Evolutionary conservation across 2,797 vertebrate genomes (phyloP).

Genomic region (Smutsia gigantea): DNA sequence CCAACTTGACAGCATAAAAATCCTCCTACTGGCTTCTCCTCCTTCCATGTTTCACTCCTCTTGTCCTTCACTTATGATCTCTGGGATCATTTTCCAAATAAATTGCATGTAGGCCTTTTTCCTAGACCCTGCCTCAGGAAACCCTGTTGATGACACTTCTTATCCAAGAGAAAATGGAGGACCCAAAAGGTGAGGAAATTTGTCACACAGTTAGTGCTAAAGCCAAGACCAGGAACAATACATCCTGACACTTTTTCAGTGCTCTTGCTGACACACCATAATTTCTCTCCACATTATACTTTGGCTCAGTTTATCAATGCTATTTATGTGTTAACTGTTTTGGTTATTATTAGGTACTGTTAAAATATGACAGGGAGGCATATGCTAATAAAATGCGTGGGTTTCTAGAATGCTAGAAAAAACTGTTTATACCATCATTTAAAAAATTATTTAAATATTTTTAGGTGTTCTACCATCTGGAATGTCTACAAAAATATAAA

Average conservation of each 20-base stretch:
- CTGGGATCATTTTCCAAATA: not conserved
- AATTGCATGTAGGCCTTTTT: not conserved
- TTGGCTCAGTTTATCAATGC: slow-evolving; percentile 60
- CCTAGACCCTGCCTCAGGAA: not conserved
- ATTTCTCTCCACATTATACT: slow-evolving; percentile 29
- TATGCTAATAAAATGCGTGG: slow-evolving; percentile 78
- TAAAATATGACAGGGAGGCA: slow-evolving; percentile 75
- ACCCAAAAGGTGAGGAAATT: not conserved
- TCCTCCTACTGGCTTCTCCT: not conserved
- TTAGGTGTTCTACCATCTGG: slow-evolving; percentile 75
- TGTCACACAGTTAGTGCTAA: not conserved
- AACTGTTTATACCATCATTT: slow-evolving; percentile 60
- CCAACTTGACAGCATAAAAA: too few species aligned
- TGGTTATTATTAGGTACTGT: slow-evolving; percentile 79
- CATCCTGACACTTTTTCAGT: not conserved
- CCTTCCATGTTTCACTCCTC: not conserved
- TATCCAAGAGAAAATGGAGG: not conserved
- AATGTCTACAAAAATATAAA: slow-evolving; percentile 71
- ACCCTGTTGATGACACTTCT: not conserved
- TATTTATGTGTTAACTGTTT: slow-evolving; percentile 71
- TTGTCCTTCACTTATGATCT: not conserved
- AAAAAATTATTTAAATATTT: slow-evolving; percentile 75
- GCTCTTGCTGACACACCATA: not conserved
- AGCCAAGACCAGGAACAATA: not conserved
- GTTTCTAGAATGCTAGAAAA: slow-evolving; percentile 71